phyloP scores from a whole-genome alignment of 2,797 vertebrate genomes.

The Epinephelus malabaricus region DNA sequence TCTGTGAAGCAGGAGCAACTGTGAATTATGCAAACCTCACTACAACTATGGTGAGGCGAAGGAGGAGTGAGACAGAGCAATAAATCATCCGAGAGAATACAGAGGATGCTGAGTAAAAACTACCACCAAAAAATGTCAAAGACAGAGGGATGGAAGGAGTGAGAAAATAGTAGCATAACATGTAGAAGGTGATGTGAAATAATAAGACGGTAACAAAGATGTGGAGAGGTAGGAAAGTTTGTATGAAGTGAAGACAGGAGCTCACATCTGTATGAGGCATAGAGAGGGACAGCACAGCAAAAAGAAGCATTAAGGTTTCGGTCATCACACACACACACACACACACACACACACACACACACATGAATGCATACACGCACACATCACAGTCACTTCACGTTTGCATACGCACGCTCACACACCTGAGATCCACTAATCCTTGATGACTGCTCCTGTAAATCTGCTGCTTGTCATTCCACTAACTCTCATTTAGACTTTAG shows the following conservation, averaged over 20 bases:
- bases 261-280: conserved; percentile 25
- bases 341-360: not conserved
- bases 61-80: conserved; percentile 9
- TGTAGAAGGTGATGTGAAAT: conserved; percentile 13
- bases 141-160: conserved; percentile 5
- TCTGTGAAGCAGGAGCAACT: conserved; percentile 17
- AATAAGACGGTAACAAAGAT: conserved; percentile 22
- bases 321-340: conserved; percentile 6
- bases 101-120: not conserved
- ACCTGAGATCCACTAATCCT: conserved; percentile 50
- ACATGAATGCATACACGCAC: not conserved
- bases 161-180: conserved; percentile 14
- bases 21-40: conserved; percentile 59
- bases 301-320: conserved; percentile 22
- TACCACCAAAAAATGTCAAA: not conserved
- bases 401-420: conserved; percentile 7
- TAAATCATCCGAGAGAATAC: conserved; percentile 26
- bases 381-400: conserved; percentile 11
- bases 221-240: not conserved
- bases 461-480: conserved; percentile 55
- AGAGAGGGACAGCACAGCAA: conserved; percentile 30
- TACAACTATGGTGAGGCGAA: conserved; percentile 25
- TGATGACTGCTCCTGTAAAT: conserved; percentile 59
- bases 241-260: conserved; percentile 25
- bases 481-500: conserved; percentile 56